Conservation (phyloP, 2,888 invertebrate species). For the Heliconius aoede region DNA sequence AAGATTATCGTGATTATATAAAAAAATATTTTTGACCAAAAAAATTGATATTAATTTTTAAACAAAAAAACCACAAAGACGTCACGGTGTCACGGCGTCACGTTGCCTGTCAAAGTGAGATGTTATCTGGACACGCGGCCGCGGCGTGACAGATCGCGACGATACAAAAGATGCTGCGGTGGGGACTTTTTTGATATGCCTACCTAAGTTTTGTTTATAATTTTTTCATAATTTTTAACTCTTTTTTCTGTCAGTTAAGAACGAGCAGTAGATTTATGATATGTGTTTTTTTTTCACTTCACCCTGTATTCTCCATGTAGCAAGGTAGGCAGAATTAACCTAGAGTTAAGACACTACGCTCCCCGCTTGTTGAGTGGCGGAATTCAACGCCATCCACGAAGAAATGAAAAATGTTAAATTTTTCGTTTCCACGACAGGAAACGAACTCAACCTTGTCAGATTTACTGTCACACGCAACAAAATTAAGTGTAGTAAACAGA, state of each 20-base stretch:
- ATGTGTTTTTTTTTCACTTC: background rate
- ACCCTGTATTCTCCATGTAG: too few species aligned
- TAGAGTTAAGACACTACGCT: too few species aligned
- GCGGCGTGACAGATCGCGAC: slow-evolving; percentile 52
- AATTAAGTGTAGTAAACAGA: too few species aligned
- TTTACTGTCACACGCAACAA: too few species aligned
- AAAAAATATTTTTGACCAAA: background rate
- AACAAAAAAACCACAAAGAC: slow-evolving; percentile 38
- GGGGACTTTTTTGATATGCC: slow-evolving; percentile 11
- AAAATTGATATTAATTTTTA: slow-evolving; percentile 4
- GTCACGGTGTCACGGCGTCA: slow-evolving; percentile 41
- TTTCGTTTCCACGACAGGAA: too few species aligned
- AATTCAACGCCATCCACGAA: too few species aligned
- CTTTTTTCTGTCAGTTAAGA: background rate
- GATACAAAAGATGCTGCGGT: slow-evolving; percentile 50
- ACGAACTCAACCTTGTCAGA: too few species aligned
- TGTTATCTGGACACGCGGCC: slow-evolving; percentile 56
- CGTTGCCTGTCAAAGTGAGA: slow-evolving; percentile 52
- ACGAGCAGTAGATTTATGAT: background rate
- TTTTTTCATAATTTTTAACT: background rate
- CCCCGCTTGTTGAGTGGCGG: too few species aligned
- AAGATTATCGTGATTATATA: too few species aligned
- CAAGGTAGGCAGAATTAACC: too few species aligned
- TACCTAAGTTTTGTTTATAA: slow-evolving; percentile 5
- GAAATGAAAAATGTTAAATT: too few species aligned